Base-by-base conservation (phyloP, 1,140 invertebrate species). In the Drosophila auraria region DNA sequence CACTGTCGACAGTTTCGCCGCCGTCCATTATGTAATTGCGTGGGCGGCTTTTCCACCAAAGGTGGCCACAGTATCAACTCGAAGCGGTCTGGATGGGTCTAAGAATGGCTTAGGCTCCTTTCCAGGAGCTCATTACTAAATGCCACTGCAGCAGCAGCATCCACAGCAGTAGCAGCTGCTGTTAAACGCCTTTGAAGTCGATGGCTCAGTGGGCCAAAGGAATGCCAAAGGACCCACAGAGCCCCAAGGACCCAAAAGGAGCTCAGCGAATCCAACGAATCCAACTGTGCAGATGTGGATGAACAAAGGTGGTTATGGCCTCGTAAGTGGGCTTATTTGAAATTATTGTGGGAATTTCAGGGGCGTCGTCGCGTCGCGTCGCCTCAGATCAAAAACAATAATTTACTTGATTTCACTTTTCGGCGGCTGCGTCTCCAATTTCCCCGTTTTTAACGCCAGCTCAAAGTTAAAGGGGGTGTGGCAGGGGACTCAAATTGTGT, bases 41-140 rank as follows among this genome's bases (percentile, higher is more conserved):
- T 45, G 6, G 53, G 36, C 44, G 20, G 68, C 23, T 59, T 25
- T 23, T 25, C 33, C 61, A 23, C 49, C 47, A 38, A 70, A 69
- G 68, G 64, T 71, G 64, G 50, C 50, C 68, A 49, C 40, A 69
- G 50, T 69, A 47, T 58, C 25, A 71, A 33, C 65, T 40, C 25
- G 44, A 57, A 42, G 36, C 20, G 25, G 25, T 51, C 17, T 20
- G 61, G 12, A 42, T 11, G 44, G 30, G 17, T 14, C 45, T 44
- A 23, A 73, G 70, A 73, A 73, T 73, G 70, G 68, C 70, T 73
- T 73, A 73, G 70, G 71, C 38, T 71, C 66, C 79, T 70, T 71
- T 74, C 82, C 44, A 58, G 75, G 65, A 80, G 81, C 64, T 79
- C 58, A 89, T 89, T 83, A 90, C 83, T 66, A 78, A 87, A 89